Conservation (phyloP, 1,140 invertebrate genomes). For the Periplaneta americana region DNA sequence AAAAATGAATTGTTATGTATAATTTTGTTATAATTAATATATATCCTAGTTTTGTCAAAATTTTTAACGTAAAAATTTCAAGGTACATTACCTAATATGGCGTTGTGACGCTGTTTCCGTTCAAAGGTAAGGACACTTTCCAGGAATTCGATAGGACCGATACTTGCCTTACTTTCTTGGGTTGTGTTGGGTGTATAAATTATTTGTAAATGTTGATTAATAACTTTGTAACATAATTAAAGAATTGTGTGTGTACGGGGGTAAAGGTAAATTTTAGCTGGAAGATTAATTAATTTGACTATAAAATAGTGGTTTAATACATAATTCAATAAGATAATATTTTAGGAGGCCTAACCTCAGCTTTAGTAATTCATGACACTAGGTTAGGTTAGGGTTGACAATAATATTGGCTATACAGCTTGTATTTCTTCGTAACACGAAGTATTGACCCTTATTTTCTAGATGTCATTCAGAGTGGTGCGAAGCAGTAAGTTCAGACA, state of each 20-base stretch:
- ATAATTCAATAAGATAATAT: not conserved
- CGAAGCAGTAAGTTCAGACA: conserved; percentile 97
- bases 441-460: not conserved
- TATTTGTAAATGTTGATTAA: not conserved
- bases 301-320: not conserved
- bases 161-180: not conserved
- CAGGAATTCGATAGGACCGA: conserved; percentile 3
- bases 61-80: not conserved
- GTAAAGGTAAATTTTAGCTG: not conserved
- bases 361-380: not conserved
- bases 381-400: not conserved
- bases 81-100: conserved; percentile 14
- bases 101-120: conserved; percentile 14
- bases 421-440: not conserved
- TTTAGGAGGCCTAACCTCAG: not conserved
- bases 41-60: not conserved
- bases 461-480: conserved; percentile 53
- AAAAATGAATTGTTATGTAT: not conserved
- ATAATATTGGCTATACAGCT: not conserved
- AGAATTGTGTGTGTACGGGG: not conserved
- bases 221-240: not conserved
- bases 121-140: conserved; percentile 1
- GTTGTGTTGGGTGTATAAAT: not conserved
- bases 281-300: not conserved
- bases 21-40: not conserved